Conservation (phyloP, 2,888 invertebrate genomes). For the Penaeus monodon region DNA sequence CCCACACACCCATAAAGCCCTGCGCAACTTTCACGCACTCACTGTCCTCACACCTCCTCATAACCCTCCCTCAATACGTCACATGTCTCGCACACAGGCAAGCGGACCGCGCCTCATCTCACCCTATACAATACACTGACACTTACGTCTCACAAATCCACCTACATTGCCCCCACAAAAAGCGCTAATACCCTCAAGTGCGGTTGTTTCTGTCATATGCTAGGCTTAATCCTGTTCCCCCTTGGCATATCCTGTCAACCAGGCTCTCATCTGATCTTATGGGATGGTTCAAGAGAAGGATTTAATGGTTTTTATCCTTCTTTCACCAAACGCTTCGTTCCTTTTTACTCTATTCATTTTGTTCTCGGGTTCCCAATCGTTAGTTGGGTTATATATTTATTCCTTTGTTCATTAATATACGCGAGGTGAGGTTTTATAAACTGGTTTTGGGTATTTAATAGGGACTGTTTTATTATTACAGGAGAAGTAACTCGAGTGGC, state of each 20-base stretch:
- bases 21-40: no score
- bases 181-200: constrained; percentile 47
- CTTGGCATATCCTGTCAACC: constrained; percentile 48
- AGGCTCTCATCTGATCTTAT: constrained; percentile 49
- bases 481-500: background rate
- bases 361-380: no score
- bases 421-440: constrained; percentile 23
- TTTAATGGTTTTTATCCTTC: no score
- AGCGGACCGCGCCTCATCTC: background rate
- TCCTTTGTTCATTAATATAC: constrained; percentile 31
- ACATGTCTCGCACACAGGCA: no score
- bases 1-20: no score
- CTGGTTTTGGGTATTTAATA: constrained; percentile 40
- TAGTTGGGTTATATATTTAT: constrained; percentile 13
- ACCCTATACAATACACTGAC: background rate
- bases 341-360: no score
- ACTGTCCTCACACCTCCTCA: no score
- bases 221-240: constrained; percentile 54
- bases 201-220: constrained; percentile 52
- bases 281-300: background rate
- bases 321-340: no score
- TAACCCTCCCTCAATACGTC: no score
- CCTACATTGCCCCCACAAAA: constrained; percentile 44
- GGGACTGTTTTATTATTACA: constrained; percentile 37
- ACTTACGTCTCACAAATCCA: constrained; percentile 38